phyloP scores from a whole-genome alignment of 2,113 vertebrate species.

The Platysteira castanea region DNA sequence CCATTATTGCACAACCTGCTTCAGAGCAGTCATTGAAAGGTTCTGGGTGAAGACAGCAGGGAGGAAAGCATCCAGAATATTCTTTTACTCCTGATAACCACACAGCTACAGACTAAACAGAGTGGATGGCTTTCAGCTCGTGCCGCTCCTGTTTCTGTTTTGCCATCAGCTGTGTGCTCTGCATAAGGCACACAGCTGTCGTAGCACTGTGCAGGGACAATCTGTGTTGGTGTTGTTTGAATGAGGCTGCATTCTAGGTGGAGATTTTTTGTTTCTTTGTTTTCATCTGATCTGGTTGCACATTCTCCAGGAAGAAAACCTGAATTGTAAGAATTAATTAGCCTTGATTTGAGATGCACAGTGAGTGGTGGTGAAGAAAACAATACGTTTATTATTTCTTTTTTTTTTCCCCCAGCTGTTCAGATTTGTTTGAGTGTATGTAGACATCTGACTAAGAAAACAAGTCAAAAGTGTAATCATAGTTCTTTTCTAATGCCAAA shows the following conservation, averaged over 20 bases:
- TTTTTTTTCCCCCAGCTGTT: background rate
- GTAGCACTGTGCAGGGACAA: background rate
- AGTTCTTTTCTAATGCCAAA: background rate
- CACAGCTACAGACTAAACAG: background rate
- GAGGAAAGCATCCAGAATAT: background rate
- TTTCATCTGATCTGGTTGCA: background rate
- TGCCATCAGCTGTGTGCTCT: background rate
- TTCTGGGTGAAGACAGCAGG: background rate
- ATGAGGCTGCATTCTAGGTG: background rate
- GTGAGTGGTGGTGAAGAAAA: background rate
- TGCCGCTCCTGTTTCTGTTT: background rate
- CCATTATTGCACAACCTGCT: background rate
- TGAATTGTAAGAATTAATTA: background rate
- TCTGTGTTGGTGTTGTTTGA: accelerated
- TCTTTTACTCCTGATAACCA: background rate
- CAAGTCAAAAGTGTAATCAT: background rate
- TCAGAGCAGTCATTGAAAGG: background rate
- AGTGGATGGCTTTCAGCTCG: background rate
- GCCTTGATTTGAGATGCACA: background rate
- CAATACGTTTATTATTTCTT: background rate
- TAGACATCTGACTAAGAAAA: background rate
- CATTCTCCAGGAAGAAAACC: background rate
- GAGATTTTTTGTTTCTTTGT: background rate
- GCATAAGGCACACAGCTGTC: background rate
- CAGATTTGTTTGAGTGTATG: background rate